Evolutionary conservation across 1,140 invertebrate species (phyloP).

Genomic region (Cotesia glomerata): DNA sequence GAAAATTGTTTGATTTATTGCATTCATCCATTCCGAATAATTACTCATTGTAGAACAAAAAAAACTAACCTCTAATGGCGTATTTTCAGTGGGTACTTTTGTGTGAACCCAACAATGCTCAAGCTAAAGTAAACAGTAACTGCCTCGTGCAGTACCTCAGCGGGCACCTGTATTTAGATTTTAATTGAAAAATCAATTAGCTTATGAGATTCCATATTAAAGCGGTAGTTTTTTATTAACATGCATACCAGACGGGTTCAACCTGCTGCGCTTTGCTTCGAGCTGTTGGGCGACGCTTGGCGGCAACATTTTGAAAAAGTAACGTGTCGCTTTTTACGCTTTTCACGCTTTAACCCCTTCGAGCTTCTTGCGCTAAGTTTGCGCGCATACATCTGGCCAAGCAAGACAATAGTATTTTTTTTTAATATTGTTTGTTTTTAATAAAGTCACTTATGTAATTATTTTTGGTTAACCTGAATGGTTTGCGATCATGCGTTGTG

Average conservation of each 20-base stretch:
- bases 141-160: slow-evolving; percentile 78
- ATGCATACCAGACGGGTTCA: slow-evolving; percentile 29
- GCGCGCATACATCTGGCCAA: slow-evolving; percentile 78
- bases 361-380: slow-evolving; percentile 79
- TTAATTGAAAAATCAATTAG: slow-evolving; percentile 4
- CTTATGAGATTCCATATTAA: neutral
- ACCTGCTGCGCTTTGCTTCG: slow-evolving; percentile 80
- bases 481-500: slow-evolving; percentile 84
- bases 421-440: neutral
- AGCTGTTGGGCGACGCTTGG: slow-evolving; percentile 77
- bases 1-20: slow-evolving; percentile 39
- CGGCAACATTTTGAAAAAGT: slow-evolving; percentile 83
- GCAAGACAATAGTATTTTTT: neutral
- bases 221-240: neutral
- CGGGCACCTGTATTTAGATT: slow-evolving; percentile 68
- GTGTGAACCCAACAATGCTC: slow-evolving; percentile 91
- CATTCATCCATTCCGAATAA: neutral
- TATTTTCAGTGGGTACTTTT: slow-evolving; percentile 82
- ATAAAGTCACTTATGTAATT: neutral
- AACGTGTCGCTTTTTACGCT: slow-evolving; percentile 82
- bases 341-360: slow-evolving; percentile 83
- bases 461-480: slow-evolving; percentile 72
- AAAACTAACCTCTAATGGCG: slow-evolving; percentile 75
- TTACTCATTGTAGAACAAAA: slow-evolving; percentile 1
- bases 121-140: slow-evolving; percentile 88